Evolutionary conservation across 2,888 invertebrate species (phyloP), one percentile per base, ranked within the genome.

Genomic region (Drosophila maculinotata): DNA sequence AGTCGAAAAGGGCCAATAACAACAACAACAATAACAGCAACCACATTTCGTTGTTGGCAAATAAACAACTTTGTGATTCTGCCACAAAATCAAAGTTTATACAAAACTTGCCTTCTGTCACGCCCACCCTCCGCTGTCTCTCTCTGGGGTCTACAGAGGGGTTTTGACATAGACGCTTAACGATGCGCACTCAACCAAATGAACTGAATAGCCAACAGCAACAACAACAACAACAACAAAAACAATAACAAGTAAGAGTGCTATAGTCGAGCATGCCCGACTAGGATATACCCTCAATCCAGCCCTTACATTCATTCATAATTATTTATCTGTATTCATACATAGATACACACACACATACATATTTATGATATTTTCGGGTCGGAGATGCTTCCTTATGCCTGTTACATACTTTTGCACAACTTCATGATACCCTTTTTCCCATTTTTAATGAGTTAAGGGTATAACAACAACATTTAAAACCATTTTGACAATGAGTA

Each of bases 171-270:
- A 30, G 56, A 17, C 10, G 25, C 38, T 44, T 51, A 52, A 51
- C 65, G 56, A 53, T 35, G 56, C 39, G 56, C 51, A 66, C 66
- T 65, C 69, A 69, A 49, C 64, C 35, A 56, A 69, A 62, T 69
- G 62, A 53, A 35, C 47, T 52, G 26, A 31, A 17, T 38, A 7
- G 38, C 10, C 54, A 28, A 15, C 9, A 15, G 3, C 14, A 41
- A 41, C 39, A 38, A 38, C 2, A 10, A 14, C 26, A 58, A 39
- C 30, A 23, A 17, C 9, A 12, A 42, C 7, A 33, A 33, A n/a
- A n/a, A n/a, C n/a, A n/a, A n/a, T n/a, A n/a, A n/a, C n/a, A n/a
- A n/a, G n/a, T n/a, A n/a, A n/a, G n/a, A n/a, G n/a, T n/a, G n/a
- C n/a, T n/a, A n/a, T n/a, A n/a, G n/a, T n/a, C n/a, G n/a, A n/a